Evolutionary conservation across 2,888 invertebrate genomes (phyloP), one percentile per base, ranked within the genome.

Genomic region (Dioctria rufipes): DNA sequence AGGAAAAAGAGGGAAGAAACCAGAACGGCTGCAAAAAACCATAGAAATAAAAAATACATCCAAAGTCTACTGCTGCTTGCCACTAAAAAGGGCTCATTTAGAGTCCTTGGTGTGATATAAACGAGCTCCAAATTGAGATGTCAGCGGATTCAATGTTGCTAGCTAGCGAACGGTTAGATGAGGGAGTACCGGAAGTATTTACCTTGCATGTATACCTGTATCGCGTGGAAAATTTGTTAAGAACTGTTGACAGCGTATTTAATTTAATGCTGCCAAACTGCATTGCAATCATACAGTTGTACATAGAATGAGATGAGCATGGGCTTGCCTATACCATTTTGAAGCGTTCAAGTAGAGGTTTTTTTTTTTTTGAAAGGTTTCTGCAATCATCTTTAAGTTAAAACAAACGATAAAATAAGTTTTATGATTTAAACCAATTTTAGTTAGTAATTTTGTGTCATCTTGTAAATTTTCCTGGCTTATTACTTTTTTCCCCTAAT

Each of bases 61-160:
- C 40, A n/a, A 13, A 75, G 43, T 75, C 58, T 60, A 75, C 60
- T 60, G 73, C 63, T 63, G 73, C 49, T 49, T 60, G 73, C 73
- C 73, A 75, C 73, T 75, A 75, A 75, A 25, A 75, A 75, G 73
- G 51, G 73, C 73, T 75, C 73, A 75, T 75, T 75, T 75, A 60
- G 73, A 75, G 73, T 75, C 60, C 73, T 60, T 54, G 58, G 73
- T 75, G 73, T 75, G 73, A 75, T 75, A 75, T 75, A 60, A 60
- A 60, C 54, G 73, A 60, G 43, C 60, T 39, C 58, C 73, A 42
- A 75, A 75, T 75, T 75, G 60, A 75, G 73, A 75, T 75, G 73
- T 75, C 73, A 75, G 73, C 42, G 60, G 25, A 9, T 63, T 63
- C 25, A 63, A 63, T 6, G 63, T 8, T 25, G 37, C 3, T 8